A percentile compares a stretch with the other conserved stretches of the same genome.
phyloP scores from a whole-genome alignment of 2,888 invertebrate species.

The Miltochrista miniata region DNA sequence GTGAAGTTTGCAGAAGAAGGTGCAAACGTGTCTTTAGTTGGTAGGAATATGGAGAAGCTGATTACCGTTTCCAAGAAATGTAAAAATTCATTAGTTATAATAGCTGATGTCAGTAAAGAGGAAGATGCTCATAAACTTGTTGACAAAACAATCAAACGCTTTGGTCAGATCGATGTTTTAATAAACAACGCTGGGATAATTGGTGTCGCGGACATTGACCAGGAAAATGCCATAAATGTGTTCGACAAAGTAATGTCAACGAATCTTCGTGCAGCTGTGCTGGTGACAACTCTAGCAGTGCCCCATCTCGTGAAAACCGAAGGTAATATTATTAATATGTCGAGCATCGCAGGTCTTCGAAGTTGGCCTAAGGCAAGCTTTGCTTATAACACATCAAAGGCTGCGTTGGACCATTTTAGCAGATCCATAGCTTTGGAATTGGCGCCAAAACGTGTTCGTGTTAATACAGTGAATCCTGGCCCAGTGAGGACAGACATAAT shows the following conservation, averaged over 20 bases:
- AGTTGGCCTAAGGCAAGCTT: slow-evolving; percentile 1
- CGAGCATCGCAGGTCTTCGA: slow-evolving; percentile 13
- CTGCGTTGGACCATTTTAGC: slow-evolving; percentile 10
- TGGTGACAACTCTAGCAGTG: slow-evolving; percentile 20
- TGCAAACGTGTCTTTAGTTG: slow-evolving; percentile 31
- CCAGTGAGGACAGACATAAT: slow-evolving; percentile 6
- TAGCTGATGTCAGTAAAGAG: slow-evolving; percentile 13
- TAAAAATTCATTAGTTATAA: background rate
- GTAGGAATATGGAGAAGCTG: slow-evolving; percentile 33
- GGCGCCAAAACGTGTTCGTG: slow-evolving; percentile 7
- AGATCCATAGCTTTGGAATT: slow-evolving; percentile 5
- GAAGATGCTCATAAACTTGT: slow-evolving; percentile 9
- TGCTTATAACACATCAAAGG: slow-evolving; percentile 15
- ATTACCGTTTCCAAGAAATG: slow-evolving; percentile 8
- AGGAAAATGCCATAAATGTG: slow-evolving; percentile 8
- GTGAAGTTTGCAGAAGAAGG: slow-evolving; percentile 29
- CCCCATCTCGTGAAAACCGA: slow-evolving; percentile 34
- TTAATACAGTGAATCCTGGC: slow-evolving; percentile 7
- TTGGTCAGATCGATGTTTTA: slow-evolving; percentile 16
- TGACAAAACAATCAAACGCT: slow-evolving; percentile 3
- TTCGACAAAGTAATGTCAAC: slow-evolving; percentile 15
- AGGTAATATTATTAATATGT: slow-evolving; percentile 89
- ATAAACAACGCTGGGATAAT: slow-evolving; percentile 24
- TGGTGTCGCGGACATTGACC: background rate
- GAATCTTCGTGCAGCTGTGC: slow-evolving; percentile 17